Conservation (phyloP, 1,140 invertebrate species). For the Phymorhynchus buccinoides region DNA sequence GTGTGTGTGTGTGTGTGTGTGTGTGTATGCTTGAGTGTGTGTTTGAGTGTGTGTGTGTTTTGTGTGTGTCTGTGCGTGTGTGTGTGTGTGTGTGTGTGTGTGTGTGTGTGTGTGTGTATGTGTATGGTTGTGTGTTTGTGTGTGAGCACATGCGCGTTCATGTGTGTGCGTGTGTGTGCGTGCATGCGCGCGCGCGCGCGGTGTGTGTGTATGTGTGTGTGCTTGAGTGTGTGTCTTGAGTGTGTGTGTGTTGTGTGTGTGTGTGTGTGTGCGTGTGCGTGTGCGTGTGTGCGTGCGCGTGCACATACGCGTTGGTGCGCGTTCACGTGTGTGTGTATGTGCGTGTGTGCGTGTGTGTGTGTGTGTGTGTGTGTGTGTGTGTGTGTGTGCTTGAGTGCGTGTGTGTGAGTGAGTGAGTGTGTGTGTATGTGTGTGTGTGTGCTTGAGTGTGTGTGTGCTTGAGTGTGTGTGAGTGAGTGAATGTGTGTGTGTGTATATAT, state of each 20-base stretch:
- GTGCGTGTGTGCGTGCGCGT: not conserved
- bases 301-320: not conserved
- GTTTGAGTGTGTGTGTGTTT: too few relatives aligned
- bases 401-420: not conserved
- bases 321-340: not conserved
- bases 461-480: not conserved
- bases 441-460: not conserved
- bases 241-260: conserved; percentile 8
- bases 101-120: not conserved
- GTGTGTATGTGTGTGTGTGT: not conserved
- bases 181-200: not conserved
- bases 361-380: conserved; percentile 19
- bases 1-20: conserved; percentile 24
- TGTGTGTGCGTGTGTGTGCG: not conserved
- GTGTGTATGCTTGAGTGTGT: too few relatives aligned
- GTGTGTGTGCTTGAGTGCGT: too few relatives aligned
- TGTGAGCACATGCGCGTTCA: too few relatives aligned
- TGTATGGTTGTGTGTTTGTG: not conserved
- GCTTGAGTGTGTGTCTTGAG: not conserved
- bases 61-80: too few relatives aligned
- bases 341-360: not conserved
- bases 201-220: not conserved
- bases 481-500: not conserved
- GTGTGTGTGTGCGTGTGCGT: too few relatives aligned
- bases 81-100: not conserved